Evolutionary conservation across 2,113 vertebrate genomes (phyloP).

Genomic region (Heptranchias perlo): DNA sequence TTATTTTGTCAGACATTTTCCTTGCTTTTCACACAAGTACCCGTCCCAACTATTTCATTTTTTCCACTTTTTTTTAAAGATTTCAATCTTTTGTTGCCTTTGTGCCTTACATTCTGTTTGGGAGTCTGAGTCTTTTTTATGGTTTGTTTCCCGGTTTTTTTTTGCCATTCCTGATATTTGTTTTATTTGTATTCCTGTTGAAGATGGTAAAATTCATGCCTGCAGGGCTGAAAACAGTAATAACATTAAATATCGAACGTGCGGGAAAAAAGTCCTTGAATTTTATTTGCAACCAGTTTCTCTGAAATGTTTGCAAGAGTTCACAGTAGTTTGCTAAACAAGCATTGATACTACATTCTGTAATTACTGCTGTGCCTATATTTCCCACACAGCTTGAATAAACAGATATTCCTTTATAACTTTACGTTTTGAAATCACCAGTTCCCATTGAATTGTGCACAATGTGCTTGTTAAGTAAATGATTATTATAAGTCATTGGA

Average conservation of each 20-base stretch:
- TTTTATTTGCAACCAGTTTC: slow-evolving; percentile 48
- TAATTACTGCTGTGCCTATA: slow-evolving; percentile 58
- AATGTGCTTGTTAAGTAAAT: slow-evolving; percentile 66
- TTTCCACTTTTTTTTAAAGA: background rate
- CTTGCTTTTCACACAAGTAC: background rate
- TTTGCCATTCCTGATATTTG: background rate
- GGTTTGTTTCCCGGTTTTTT: background rate
- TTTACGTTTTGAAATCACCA: slow-evolving; percentile 60
- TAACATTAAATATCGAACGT: slow-evolving; percentile 29
- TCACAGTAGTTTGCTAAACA: slow-evolving; percentile 40
- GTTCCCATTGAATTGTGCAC: slow-evolving; percentile 57
- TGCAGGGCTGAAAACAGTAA: background rate
- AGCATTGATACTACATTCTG: slow-evolving; percentile 46
- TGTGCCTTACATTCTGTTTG: background rate
- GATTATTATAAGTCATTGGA: slow-evolving; percentile 64
- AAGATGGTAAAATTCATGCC: slow-evolving; percentile 47
- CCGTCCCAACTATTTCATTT: background rate
- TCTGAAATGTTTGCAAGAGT: slow-evolving; percentile 37
- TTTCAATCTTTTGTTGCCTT: slow-evolving; percentile 24
- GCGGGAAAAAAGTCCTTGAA: slow-evolving; percentile 41
- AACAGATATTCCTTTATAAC: slow-evolving; percentile 59
- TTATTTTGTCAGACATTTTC: background rate
- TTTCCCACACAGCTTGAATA: slow-evolving; percentile 68
- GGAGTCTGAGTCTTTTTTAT: background rate
- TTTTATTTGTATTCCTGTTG: slow-evolving; percentile 51